Conservation (phyloP, 2,797 vertebrate genomes). For the Diplodus puntazzo region DNA sequence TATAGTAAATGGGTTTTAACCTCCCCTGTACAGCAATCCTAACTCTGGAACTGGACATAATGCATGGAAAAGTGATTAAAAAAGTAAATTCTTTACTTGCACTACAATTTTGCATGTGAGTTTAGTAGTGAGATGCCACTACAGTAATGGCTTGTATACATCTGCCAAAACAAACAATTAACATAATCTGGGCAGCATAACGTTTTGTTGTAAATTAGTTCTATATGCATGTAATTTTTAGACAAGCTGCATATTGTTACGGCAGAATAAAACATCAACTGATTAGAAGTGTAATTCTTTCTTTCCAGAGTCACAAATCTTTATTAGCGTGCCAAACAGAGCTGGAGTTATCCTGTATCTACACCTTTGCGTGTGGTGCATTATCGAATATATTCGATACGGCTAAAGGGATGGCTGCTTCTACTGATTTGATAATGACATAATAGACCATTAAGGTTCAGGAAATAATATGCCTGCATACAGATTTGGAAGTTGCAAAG, state of each 20-base stretch:
- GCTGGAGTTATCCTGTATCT: slow-evolving; percentile 31
- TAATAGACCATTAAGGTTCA: slow-evolving; percentile 36
- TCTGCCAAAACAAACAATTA: background rate
- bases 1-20: background rate
- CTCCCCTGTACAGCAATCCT: background rate
- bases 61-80: background rate
- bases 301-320: slow-evolving; percentile 14
- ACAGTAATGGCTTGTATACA: background rate
- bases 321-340: slow-evolving; percentile 16
- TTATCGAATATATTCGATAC: slow-evolving; percentile 37
- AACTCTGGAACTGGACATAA: background rate
- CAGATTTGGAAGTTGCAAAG: slow-evolving; percentile 35
- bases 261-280: background rate
- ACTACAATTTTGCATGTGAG: background rate
- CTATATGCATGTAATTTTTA: background rate
- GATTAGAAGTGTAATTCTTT: background rate
- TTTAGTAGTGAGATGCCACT: background rate
- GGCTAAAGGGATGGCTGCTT: slow-evolving; percentile 39
- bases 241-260: background rate
- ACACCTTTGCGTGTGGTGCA: slow-evolving; percentile 25
- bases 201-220: slow-evolving; percentile 8
- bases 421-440: slow-evolving; percentile 60
- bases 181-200: background rate
- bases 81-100: background rate
- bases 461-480: slow-evolving; percentile 49